phyloP scores from a whole-genome alignment of 2,797 vertebrate genomes.

The Syngnathus rostellatus region DNA sequence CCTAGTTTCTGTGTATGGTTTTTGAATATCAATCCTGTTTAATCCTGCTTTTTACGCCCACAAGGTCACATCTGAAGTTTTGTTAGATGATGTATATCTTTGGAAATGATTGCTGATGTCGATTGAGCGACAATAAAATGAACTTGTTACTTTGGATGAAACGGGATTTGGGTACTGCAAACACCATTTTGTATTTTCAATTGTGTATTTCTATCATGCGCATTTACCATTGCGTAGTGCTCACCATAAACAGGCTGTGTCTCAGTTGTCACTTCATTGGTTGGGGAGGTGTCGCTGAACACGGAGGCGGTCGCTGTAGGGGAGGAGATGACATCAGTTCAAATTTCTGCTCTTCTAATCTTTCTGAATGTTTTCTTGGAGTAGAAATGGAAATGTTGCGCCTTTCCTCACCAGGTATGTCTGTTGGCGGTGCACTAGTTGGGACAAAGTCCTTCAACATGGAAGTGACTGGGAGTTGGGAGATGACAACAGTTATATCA shows the following conservation, averaged over 20 bases:
- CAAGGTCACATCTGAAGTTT: no score
- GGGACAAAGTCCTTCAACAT: fast-evolving
- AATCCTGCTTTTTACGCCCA: no score
- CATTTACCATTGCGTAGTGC: neutral
- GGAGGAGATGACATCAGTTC: neutral
- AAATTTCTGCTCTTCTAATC: neutral
- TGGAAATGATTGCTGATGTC: no score
- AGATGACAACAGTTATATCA: neutral
- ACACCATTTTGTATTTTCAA: no score
- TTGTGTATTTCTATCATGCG: neutral
- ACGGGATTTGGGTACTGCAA: no score
- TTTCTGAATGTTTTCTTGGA: neutral
- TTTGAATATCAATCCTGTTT: no score
- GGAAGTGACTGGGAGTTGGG: neutral
- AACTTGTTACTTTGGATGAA: no score
- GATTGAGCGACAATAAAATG: no score
- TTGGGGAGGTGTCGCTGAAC: neutral
- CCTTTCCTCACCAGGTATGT: slow-evolving; percentile 18
- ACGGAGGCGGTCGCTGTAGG: neutral
- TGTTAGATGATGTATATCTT: no score
- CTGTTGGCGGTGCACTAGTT: fast-evolving
- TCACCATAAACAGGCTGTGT: neutral
- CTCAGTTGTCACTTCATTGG: neutral
- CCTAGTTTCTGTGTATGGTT: no score
- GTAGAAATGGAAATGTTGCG: neutral